phyloP scores from a whole-genome alignment of 2,113 vertebrate species.

The Felis chaus region DNA sequence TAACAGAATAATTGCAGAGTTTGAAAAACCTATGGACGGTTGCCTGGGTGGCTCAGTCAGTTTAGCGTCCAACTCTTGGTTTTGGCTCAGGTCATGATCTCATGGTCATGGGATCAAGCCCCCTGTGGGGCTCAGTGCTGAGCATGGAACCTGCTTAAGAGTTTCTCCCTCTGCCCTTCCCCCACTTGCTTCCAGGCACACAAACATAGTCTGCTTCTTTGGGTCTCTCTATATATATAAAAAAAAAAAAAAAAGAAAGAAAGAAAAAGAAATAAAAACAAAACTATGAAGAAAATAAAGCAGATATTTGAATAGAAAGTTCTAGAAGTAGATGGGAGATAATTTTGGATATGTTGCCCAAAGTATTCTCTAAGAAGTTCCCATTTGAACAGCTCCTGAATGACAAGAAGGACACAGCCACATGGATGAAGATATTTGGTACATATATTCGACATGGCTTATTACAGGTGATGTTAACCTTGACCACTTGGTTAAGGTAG shows the following conservation, averaged over 20 bases:
- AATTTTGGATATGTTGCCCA: not conserved
- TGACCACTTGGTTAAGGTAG: not conserved
- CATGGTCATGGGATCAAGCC: not conserved
- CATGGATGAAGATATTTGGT: not conserved
- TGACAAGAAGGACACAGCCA: not conserved
- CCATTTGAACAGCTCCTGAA: not conserved
- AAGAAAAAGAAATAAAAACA: fast-evolving
- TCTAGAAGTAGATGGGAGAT: not conserved
- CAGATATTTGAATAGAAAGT: not conserved
- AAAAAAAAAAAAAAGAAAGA: too few relatives aligned
- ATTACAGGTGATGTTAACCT: not conserved
- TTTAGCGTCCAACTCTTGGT: not conserved
- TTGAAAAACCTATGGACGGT: not conserved
- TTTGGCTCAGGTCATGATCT: not conserved
- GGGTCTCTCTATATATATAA: not conserved
- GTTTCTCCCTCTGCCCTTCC: not conserved
- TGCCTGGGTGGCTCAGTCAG: not conserved
- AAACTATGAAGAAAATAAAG: not conserved
- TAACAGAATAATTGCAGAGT: not conserved
- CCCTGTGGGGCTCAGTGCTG: not conserved
- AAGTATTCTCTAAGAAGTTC: not conserved
- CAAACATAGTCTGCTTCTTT: too few relatives aligned
- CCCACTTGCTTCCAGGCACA: not conserved
- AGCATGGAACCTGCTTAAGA: not conserved
- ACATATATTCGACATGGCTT: fast-evolving